These are phyloP conservation scores for Scelioninae gen. 1 DNA, from an alignment of 2,888 invertebrate species.

Conservation along the genomic window DNA sequence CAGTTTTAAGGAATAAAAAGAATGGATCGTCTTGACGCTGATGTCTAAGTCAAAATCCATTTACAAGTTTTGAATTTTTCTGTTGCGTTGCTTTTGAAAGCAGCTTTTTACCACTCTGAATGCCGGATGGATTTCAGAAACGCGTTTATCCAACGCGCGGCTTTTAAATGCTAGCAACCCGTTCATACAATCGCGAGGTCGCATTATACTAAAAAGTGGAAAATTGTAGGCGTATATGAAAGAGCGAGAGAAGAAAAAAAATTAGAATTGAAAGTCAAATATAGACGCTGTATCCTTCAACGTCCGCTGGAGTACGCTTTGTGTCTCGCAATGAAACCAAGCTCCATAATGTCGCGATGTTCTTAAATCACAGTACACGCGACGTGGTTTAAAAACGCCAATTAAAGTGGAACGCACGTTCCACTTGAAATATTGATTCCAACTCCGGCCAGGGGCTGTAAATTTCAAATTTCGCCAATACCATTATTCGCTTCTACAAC, in stretches of 20 bases:
- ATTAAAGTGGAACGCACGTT: slow-evolving; percentile 47
- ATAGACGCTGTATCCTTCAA: no score
- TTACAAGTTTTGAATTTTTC: slow-evolving; percentile 81
- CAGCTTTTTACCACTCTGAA: slow-evolving; percentile 81
- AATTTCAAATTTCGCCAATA: slow-evolving; percentile 35
- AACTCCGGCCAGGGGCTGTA: slow-evolving; percentile 1
- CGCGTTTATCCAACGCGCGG: slow-evolving; percentile 75
- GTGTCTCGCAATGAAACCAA: no score
- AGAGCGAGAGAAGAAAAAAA: slow-evolving; percentile 33
- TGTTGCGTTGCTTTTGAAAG: slow-evolving; percentile 77
- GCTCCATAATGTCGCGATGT: no score
- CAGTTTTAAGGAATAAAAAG: slow-evolving; percentile 11
- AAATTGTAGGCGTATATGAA: slow-evolving; percentile 67
- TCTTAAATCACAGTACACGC: no score
- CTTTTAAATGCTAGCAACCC: slow-evolving; percentile 80
- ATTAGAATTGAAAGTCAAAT: no score
- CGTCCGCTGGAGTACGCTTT: no score
- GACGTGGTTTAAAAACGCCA: slow-evolving; percentile 64
- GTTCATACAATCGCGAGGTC: slow-evolving; percentile 77
- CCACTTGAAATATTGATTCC: slow-evolving; percentile 35
- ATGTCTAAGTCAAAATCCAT: slow-evolving; percentile 69
- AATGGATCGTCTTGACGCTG: not conserved
- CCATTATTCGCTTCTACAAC: slow-evolving; percentile 33
- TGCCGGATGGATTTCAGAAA: slow-evolving; percentile 79
- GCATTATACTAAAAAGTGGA: slow-evolving; percentile 79